A percentile compares a stretch with the other conserved stretches of the same genome.
phyloP scores from a whole-genome alignment of 2,797 vertebrate genomes.

The Prionace glauca region DNA sequence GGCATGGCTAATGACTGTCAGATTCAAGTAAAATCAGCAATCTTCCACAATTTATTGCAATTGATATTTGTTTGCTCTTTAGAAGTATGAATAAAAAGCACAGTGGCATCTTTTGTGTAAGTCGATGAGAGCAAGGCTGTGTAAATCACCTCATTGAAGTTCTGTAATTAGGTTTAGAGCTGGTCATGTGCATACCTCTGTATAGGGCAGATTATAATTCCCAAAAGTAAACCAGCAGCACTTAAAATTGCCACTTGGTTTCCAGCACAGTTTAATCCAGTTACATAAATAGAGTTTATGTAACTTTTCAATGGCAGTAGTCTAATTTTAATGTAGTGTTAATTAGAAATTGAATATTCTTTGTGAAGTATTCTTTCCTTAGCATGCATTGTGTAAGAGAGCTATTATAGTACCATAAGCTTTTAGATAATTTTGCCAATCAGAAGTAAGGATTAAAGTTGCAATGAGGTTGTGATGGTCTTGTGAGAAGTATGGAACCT shows the following conservation, averaged over 20 bases:
- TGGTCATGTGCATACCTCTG: not conserved
- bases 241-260: not conserved
- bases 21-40: not conserved
- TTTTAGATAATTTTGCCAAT: slow-evolving; percentile 1
- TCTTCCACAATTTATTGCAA: not conserved
- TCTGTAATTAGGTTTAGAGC: slow-evolving; percentile 13
- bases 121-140: not conserved
- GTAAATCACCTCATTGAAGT: not conserved
- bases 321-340: not conserved
- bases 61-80: not conserved
- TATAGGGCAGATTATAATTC: not conserved
- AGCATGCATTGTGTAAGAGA: not conserved
- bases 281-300: slow-evolving; percentile 24
- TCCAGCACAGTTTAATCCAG: slow-evolving; percentile 19
- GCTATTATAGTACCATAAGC: not conserved
- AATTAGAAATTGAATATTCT: not conserved
- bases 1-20: not conserved
- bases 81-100: not conserved
- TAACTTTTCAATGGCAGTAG: not conserved
- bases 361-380: not conserved
- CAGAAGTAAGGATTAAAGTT: not conserved
- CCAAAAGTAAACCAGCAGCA: not conserved
- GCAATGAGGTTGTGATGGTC: not conserved
- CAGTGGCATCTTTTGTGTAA: slow-evolving; percentile 12
- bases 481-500: not conserved